Base-by-base conservation (phyloP, 2,797 vertebrate genomes). In the Cirrhinus molitorella region DNA sequence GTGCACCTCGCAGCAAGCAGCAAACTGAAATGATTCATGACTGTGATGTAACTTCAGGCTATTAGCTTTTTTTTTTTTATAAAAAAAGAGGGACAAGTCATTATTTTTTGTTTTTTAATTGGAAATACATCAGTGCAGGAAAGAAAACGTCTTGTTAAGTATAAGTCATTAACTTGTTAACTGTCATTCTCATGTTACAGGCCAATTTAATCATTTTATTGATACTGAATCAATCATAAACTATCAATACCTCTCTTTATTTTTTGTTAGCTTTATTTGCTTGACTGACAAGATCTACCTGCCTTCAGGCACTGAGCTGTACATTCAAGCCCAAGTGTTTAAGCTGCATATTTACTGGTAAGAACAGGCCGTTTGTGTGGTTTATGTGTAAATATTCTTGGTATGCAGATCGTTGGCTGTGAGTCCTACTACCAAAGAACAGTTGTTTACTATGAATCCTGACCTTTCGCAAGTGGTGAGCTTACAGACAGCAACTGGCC, bases 311-410 rank as follows among this genome's bases (percentile, higher is more conserved):
- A 51, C 43, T 23, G 70, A 63, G 34, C 67, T 70, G 57, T 19
- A 47, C 43, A 75, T 80, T 43, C 28, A 68, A 59, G 79, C 78
- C 77, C 51, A 55, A 74, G 76, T 76, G 53, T 66, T 37, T 53
- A 47, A 71, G 34, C 34, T 51, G 55, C 78, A 34, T 86, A 72
- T 71, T 74, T 84, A 86, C 70, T 83, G 65, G 53, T 25, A 66
- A 57, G 79, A 83, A 85, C 43, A 49, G 80, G 71, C 80, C 73
- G 61, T 83, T 73, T 88, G 83, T 86, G 86, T 49, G 77, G 79
- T 81, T 88, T 79, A 40, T 57, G 49, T 83, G 49, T 66, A 88
- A 88, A 86, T 85, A 88, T 89, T 85, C 61, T 79, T 66, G 88
- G 85, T 83, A 87, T 83, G 84, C 43, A 55, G 63, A 67, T 66